Evolutionary conservation across 2,888 invertebrate species (phyloP).

Genomic region (Hypercompe scribonia): DNA sequence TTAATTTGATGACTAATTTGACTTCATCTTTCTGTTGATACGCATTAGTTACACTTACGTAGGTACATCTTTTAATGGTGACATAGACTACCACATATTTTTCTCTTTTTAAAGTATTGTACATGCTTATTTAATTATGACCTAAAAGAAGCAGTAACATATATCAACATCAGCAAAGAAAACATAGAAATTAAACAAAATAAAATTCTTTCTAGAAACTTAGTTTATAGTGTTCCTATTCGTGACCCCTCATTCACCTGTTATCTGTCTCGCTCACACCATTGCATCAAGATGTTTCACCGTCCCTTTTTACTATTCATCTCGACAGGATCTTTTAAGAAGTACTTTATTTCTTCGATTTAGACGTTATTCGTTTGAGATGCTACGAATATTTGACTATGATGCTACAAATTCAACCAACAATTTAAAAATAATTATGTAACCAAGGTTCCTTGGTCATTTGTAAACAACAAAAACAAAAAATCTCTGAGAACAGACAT

Average conservation of each 20-base stretch:
- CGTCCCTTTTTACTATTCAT: constrained; percentile 66
- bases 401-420: background rate
- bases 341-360: constrained; percentile 30
- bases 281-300: constrained; percentile 29
- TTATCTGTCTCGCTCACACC: constrained; percentile 66
- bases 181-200: background rate
- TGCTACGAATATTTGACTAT: constrained; percentile 14
- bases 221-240: constrained; percentile 56
- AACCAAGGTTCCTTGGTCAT: background rate
- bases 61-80: background rate
- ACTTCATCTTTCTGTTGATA: background rate
- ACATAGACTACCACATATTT: background rate
- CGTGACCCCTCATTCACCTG: constrained; percentile 81
- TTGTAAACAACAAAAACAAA: background rate
- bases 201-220: background rate
- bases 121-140: too few species aligned
- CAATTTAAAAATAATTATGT: background rate
- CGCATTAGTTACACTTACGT: background rate
- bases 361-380: constrained; percentile 30
- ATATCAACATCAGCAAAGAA: background rate
- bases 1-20: background rate
- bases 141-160: background rate
- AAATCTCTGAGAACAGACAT: background rate
- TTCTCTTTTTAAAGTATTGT: too few species aligned
- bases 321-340: constrained; percentile 59